Base-by-base conservation (phyloP, 1,140 invertebrate species). In the Oncopodura yosiiana region DNA sequence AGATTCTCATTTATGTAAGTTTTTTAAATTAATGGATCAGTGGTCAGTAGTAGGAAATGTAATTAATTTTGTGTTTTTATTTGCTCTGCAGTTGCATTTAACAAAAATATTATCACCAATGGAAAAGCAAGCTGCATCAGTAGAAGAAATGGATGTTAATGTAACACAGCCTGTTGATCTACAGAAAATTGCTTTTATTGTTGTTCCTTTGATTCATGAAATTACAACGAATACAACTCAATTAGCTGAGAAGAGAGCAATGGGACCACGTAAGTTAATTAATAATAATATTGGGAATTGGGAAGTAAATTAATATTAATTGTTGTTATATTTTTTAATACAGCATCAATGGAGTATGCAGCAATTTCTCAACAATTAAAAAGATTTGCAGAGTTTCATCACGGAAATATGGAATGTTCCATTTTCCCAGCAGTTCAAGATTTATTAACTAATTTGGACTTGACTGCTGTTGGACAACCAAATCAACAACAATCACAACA, bases 1-100 rank as follows among this genome's bases (percentile, higher is more conserved):
- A 91, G 73, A 86, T 94, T 56, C 74, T 94, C 12, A 90, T 94
- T 70, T 94, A 90, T 66, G 84, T 90, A 72, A 81, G 82, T 79
- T 58, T 38, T 18, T 34, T 26, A 21, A 12, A 8, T 45, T 45
- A 26, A 23, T 8, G 11, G n/a, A n/a, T n/a, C n/a, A n/a, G n/a
- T n/a, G n/a, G 32, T n/a, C n/a, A 9, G n/a, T 34, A 34, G 8
- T 34, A n/a, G 8, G 32, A n/a, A n/a, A n/a, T 8, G n/a, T n/a
- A n/a, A n/a, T n/a, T n/a, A n/a, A n/a, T 11, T 11, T 26, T 14
- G 5, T 27, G 5, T 45, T 8, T 11, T 6, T n/a, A 30, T 49
- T 49, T 49, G 14, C 44, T 46, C 24, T 11, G 4, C 52, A 62
- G 39, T 19, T 44, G 19, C 43, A 58, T 48, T 34, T 60, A 29